Evolutionary conservation across 2,888 invertebrate species (phyloP).

Genomic region (Agapostemon virescens): DNA sequence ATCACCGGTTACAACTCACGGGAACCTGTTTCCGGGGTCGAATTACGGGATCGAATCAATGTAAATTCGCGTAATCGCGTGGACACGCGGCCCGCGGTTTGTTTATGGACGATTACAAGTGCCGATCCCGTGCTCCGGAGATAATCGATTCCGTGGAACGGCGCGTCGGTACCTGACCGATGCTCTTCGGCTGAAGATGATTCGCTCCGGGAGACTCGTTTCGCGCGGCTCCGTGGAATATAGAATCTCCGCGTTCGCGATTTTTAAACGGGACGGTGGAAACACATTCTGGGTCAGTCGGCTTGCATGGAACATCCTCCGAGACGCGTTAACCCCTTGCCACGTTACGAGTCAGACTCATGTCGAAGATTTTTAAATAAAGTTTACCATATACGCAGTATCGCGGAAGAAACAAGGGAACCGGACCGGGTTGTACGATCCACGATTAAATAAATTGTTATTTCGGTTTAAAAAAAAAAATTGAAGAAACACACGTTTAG

Average conservation of each 20-base stretch:
- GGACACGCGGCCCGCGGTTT: conserved; percentile 11
- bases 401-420: no score
- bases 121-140: conserved; percentile 20
- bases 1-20: not conserved
- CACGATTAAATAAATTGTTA: no score
- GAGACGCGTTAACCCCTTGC: no score
- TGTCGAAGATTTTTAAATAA: no score
- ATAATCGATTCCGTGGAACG: conserved; percentile 45
- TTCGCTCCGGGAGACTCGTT: not conserved
- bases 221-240: not conserved
- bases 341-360: no score
- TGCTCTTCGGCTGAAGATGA: not conserved
- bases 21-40: conserved; percentile 31
- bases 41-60: conserved; percentile 34
- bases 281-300: not conserved
- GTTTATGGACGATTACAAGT: conserved; percentile 41
- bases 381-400: no score
- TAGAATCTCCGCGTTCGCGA: not conserved
- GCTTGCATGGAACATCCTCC: no score
- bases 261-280: not conserved
- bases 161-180: not conserved
- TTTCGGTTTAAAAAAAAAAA: no score
- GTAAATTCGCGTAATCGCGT: conserved; percentile 46
- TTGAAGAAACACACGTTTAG: no score
- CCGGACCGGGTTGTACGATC: no score